Evolutionary conservation across 2,113 vertebrate species (phyloP), one percentile per base, ranked within the genome.

Genomic region (Pygoscelis adeliae): DNA sequence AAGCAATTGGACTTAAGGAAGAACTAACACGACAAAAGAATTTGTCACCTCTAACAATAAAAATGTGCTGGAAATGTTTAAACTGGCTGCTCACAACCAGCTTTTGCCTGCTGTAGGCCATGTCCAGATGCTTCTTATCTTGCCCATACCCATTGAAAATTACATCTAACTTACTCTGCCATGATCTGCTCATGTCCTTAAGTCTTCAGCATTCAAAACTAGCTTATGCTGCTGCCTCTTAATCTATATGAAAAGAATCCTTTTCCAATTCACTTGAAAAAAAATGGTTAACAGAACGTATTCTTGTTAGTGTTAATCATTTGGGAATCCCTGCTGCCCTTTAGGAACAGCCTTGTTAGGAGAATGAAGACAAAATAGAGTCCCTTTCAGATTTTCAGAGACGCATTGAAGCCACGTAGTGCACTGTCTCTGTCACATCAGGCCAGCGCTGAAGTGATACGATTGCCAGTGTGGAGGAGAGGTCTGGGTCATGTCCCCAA

Each of bases 401-500:
- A 89, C 6, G 1, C 56, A 32, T 1, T 91, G 47, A 85, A 91
- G 78, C 73, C 81, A 5, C 42, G 78, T 8, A 85, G 44, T 49
- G 70, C 70, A 61, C 71, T 95, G 79, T 90, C 63, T 84, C 87
- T 36, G 46, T 76, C 15, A 1, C 25, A 67, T 29, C 0, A 0
- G 65, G 47, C 69, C 61, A 47, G 3, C 0, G 0, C 52, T 74
- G 26, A 66, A 89, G 34, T 63, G 59, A 52, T 87, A 52, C 34
- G 86, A 84, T 47, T 56, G 59, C 90, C 69, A 84, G 36, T 40
- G 44, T 23, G 44, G 52, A 74, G 44, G 42, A 52, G 93, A 96
- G 91, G 97, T 91, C 93, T 84, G 89, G 95, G 95, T 96, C 86
- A 34, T 50, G 91, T 89, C 86, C 94, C 87, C 56, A 76, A 36